A percentile compares a stretch with the other conserved stretches of the same genome.
Evolutionary conservation across 2,113 vertebrate species (phyloP).

Genomic region (Gambusia holbrooki): DNA sequence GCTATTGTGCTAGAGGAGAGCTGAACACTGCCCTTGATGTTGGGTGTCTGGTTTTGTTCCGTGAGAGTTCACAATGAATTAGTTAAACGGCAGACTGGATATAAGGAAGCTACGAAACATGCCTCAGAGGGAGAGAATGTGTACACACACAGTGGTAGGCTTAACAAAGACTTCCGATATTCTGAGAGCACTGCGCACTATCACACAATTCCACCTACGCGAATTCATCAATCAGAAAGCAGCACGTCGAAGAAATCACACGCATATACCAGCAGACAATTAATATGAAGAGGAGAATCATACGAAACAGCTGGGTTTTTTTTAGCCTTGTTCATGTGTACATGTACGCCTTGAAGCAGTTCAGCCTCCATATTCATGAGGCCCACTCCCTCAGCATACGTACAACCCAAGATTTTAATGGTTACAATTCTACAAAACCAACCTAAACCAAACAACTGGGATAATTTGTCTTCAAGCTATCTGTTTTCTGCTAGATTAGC

Average conservation of each 20-base stretch:
- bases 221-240: constrained; percentile 68
- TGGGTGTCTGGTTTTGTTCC: constrained; percentile 76
- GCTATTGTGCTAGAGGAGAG: constrained; percentile 71
- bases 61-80: constrained; percentile 76
- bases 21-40: constrained; percentile 76
- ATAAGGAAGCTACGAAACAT: constrained; percentile 72
- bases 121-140: constrained; percentile 72
- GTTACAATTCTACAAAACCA: constrained; percentile 44
- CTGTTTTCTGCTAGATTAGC: constrained; percentile 41
- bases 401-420: constrained; percentile 56
- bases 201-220: constrained; percentile 75
- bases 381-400: constrained; percentile 61
- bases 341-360: constrained; percentile 74
- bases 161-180: constrained; percentile 71
- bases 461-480: constrained; percentile 34
- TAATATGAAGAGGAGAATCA: constrained; percentile 68
- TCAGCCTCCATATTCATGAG: constrained; percentile 79
- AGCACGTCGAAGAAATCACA: constrained; percentile 56
- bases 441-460: constrained; percentile 38
- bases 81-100: constrained; percentile 76
- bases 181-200: constrained; percentile 59
- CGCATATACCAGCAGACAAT: constrained; percentile 67
- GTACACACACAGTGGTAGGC: constrained; percentile 64
- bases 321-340: constrained; percentile 59
- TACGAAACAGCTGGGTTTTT: constrained; percentile 49